Base-by-base conservation (phyloP, 1,140 invertebrate species). In the Mesaphorura yosii region DNA sequence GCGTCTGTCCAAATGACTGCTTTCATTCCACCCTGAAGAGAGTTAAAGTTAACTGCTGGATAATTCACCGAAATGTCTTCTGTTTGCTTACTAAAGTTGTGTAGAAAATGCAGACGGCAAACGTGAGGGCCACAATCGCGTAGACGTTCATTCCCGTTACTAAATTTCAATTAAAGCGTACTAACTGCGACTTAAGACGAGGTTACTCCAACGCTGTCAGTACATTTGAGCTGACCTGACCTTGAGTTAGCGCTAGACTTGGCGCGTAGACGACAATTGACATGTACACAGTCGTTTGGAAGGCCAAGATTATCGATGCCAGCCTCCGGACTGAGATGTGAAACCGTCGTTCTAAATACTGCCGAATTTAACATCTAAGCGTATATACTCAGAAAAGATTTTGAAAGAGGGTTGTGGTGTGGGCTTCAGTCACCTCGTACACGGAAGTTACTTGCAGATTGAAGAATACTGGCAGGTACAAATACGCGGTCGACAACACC, bases 191-290 rank as follows among this genome's bases (percentile, higher is more conserved):
- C n/a, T n/a, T n/a, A n/a, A n/a, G n/a, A n/a, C n/a, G n/a, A n/a
- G n/a, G n/a, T n/a, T n/a, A n/a, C n/a, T n/a, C n/a, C n/a, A n/a
- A n/a, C n/a, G n/a, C n/a, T n/a, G n/a, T n/a, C n/a, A n/a, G n/a
- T n/a, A 10, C 31, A 34, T n/a, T 10, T n/a, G 31, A 34, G n/a
- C 31, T 34, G 20, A 7, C 58, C 64, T 72, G 71, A 84, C 82
- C 82, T 67, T 88, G 84, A 65, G 84, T 87, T 41, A 95, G 70
- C 26, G 91, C 90, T 57, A 94, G 76, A 34, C 31, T n/a, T 34
- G 92, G 92, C 1, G 90, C 90, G 66, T 90, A 89, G 1, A 95
- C 86, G 3, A 91, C 88, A 2, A 96, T 88, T 2, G 88, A 86
- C 40, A 90, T 91, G 67, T 94, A 95, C 29, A 29, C n/a, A 66